Base-by-base conservation (phyloP, 2,797 vertebrate genomes). In the Platyrinchus mystaceus region DNA sequence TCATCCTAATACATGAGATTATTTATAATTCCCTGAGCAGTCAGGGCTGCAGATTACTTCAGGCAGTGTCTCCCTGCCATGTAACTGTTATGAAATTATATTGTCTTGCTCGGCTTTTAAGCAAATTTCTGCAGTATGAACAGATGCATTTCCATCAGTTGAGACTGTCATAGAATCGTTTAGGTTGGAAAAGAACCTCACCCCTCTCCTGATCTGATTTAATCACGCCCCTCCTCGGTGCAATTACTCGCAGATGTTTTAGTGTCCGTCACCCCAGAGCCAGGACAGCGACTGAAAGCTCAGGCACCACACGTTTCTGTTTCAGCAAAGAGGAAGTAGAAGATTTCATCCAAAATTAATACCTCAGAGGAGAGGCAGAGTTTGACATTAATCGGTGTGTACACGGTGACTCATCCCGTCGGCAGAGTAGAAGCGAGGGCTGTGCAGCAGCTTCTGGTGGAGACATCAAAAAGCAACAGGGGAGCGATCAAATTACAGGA, bases 391-490 rank as follows among this genome's bases (percentile, higher is more conserved):
- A 91, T 74, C 75, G 7, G 82, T 58, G 84, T 36, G 93, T 74
- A 80, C 82, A 17, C 7, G 3, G 89, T 92, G 94, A 95, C 71
- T 95, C 93, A 94, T 58, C 36, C 82, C 1, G 14, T 20, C 81
- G 71, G 81, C 84, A 75, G 58, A 46, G 70, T 58, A 62, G 85
- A 73, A 53, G n/a, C 15, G 1, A 84, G 56, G 55, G 66, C 87
- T 87, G 64, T 3, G 81, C 63, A 19, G 92, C 93, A 68, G 80
- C 90, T 90, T 67, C 95, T 83, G 87, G 26, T 21, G 76, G 60
- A 92, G 68, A 71, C 94, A 76, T 89, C 91, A 85, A 77, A 93
- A 67, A 92, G 94, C 87, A 85, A 4, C 52, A 15, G 34, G 87
- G 82, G 89, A 96, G 12, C 2, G 0, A 63, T 87, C 52, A 22